A percentile compares a stretch with the other conserved stretches of the same genome.
Evolutionary conservation across 2,113 vertebrate species (phyloP).

Genomic region (Campylomormyrus numenius): DNA sequence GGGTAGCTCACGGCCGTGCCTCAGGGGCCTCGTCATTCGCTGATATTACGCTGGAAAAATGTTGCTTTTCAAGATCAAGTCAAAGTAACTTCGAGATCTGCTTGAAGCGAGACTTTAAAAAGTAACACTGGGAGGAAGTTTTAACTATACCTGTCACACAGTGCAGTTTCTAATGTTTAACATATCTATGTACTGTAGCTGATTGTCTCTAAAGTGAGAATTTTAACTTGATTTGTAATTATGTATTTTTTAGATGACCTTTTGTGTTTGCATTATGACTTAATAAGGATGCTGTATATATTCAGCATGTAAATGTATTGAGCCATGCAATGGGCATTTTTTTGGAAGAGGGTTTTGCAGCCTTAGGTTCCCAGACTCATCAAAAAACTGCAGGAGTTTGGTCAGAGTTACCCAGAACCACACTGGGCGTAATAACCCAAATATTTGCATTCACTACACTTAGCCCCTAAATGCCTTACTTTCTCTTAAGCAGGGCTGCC

Average conservation of each 20-base stretch:
- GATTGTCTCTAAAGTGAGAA: background rate
- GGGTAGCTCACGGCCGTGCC: background rate
- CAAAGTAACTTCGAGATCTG: background rate
- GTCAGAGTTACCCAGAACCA: background rate
- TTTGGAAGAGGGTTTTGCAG: conserved; percentile 48
- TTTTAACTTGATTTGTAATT: background rate
- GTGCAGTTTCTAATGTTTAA: background rate
- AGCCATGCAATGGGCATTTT: background rate
- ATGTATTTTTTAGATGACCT: background rate
- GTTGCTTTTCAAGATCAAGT: background rate
- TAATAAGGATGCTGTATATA: background rate
- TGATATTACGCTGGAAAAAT: background rate
- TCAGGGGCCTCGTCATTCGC: background rate
- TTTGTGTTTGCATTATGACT: background rate
- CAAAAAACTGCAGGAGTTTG: conserved; percentile 13
- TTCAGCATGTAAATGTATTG: background rate
- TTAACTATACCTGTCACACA: background rate
- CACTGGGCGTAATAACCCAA: background rate
- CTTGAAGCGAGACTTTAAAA: background rate
- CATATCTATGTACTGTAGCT: background rate
- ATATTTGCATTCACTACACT: background rate
- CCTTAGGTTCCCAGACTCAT: conserved; percentile 16
- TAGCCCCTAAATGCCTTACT: background rate
- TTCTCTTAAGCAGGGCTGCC: background rate
- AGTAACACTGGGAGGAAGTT: background rate